Conservation (phyloP, 2,113 vertebrate genomes). For the Cottus gobio region DNA sequence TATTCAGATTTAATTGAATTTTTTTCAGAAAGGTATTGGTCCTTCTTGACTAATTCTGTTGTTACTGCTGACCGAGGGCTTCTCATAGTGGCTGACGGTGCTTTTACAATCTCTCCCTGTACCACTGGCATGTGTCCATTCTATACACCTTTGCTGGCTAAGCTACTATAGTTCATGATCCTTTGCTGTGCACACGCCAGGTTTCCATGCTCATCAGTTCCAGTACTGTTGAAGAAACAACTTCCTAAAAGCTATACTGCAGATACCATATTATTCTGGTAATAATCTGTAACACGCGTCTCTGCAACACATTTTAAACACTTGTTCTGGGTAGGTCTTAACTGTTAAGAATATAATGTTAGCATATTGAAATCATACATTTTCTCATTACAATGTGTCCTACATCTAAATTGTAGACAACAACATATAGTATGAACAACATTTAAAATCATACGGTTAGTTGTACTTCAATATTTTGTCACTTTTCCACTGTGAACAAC, state of each 20-base stretch:
- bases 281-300: not conserved
- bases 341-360: not conserved
- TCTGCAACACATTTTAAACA: not conserved
- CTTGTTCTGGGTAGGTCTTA: not conserved
- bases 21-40: not conserved
- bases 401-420: not conserved
- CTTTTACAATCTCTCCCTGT: slow-evolving; percentile 23
- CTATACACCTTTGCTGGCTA: slow-evolving; percentile 21
- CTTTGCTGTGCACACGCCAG: not conserved
- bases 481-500: not conserved
- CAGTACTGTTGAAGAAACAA: not conserved
- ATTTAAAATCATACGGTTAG: not conserved
- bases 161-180: slow-evolving; percentile 1
- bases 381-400: not conserved
- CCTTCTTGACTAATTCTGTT: not conserved
- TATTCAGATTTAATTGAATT: slow-evolving; percentile 1
- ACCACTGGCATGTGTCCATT: slow-evolving; percentile 11
- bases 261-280: not conserved
- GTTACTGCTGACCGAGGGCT: slow-evolving; percentile 38
- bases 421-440: not conserved
- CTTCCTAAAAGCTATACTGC: not conserved
- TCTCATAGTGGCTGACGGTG: slow-evolving; percentile 34
- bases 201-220: not conserved
- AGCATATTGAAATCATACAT: not conserved
- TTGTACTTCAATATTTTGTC: not conserved